Percentiles rank a stretch among this genome's conserved stretches.
Conservation (phyloP, 2,797 vertebrate genomes). For the Lagorchestes hirsutus region DNA sequence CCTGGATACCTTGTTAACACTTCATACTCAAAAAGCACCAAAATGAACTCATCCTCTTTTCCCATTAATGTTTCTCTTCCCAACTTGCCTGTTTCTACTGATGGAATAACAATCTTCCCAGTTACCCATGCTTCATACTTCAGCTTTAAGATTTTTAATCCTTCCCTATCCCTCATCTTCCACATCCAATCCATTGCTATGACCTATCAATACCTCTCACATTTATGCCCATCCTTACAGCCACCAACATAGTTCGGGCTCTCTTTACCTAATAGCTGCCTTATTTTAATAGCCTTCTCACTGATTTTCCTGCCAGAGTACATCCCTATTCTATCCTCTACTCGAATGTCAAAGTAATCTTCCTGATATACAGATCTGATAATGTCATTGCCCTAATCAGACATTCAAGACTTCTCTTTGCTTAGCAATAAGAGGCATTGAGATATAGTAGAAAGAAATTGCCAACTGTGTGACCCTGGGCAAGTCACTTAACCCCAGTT, state of each 20-base stretch:
- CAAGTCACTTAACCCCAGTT: neutral
- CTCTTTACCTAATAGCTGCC: neutral
- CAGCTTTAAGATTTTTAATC: neutral
- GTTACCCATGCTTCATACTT: neutral
- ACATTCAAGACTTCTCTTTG: neutral
- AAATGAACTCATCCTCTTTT: neutral
- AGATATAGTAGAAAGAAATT: neutral
- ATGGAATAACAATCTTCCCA: neutral
- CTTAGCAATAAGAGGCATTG: neutral
- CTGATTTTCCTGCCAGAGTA: neutral
- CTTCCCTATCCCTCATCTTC: neutral
- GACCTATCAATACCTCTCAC: neutral
- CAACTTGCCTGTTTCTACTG: neutral
- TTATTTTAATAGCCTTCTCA: neutral
- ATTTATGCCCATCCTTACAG: neutral
- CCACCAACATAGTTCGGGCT: neutral
- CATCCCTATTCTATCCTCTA: neutral
- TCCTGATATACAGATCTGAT: neutral
- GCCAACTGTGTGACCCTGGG: rapidly evolving
- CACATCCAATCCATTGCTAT: neutral
- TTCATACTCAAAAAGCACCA: neutral
- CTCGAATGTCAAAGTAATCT: neutral
- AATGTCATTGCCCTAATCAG: neutral
- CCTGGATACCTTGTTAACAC: neutral
- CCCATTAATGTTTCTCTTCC: neutral